Evolutionary conservation across 2,797 vertebrate species (phyloP), one percentile per base, ranked within the genome.

Genomic region (Scyliorhinus canicula): DNA sequence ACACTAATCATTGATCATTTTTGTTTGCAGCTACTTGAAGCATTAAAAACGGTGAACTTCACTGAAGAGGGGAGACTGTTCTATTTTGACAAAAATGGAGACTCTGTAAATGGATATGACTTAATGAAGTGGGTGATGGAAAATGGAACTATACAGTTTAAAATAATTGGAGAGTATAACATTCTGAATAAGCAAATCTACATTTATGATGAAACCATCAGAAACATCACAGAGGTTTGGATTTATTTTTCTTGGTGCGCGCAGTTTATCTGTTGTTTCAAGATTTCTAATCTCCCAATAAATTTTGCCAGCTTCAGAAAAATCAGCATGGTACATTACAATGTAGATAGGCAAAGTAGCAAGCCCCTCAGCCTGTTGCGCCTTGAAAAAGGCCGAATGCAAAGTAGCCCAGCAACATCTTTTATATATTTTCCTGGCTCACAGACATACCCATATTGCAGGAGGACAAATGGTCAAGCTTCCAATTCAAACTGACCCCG

Each of bases 71-170:
- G 21, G 16, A n/a, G 16, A 52, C 0, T 3, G 0, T 74, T 94
- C 35, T 55, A 94, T 21, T 94, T 94, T 52, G 93, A 95, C 44
- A 69, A 86, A 24, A 52, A 11, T 95, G 95, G 95, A 24, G 93
- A 95, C 50, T 74, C 95, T 4, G n/a, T 88, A 8, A 95, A 50
- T 77, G 93, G 93, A 69, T 95, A 95, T 88, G 82, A 95, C n/a
- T 57, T 95, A 26, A 95, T 95, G 26, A 88, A 95, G 19, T 95
- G 95, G 95, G 44, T 12, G 8, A 26, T 60, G 57, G 8, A 24
- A 4, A 74, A 79, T 8, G 93, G 55, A 21, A 24, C 8, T 3
- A 24, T 71, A 77, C 24, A 21, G 47, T 95, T 93, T 55, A 77
- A 77, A 63, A 93, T 16, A 6, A 21, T 95, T 52, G 95, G 95